Base-by-base conservation (phyloP, 2,888 invertebrate genomes). In the Metopia argyrocephala region DNA sequence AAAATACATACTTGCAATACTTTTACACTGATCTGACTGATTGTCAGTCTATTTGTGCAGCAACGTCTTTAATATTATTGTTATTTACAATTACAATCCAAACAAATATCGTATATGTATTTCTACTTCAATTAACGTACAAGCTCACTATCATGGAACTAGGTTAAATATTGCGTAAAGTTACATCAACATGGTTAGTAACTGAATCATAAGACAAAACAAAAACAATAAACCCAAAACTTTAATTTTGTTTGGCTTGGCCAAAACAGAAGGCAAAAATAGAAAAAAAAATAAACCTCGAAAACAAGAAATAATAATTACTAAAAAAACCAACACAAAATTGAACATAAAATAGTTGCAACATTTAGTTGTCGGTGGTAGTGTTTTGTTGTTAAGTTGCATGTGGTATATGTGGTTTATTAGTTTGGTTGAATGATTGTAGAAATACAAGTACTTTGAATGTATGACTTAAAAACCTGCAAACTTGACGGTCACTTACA, bases 121-220 rank as follows among this genome's bases (percentile, higher is more conserved):
- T 83, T 84, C 79, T 81, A 79, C 84, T 85, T 79, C 84, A 84
- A 78, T 86, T 83, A 82, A 71, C 54, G 79, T 80, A 85, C 87
- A 87, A 87, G 86, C 87, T 87, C 87, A 87, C 86, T 86, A 87
- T 86, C 87, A 87, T 85, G 87, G 86, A 85, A 85, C 85, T 83
- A 76, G 82, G 84, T 84, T 65, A 83, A 78, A 66, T 62, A 31
- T 81, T 81, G 45, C 74, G 70, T 52, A 78, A 78, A 46, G n/a
- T 31, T 18, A 61, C 12, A 69, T 25, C 18, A 31, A 12, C 7
- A 12, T 12, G 7, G 31, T 31, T 31, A 31, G n/a, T 12, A 31
- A 12, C 31, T 31, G 3, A 31, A 31, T 31, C 31, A 31, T 31
- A 27, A 56, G 1, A 27, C 38, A 18, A n/a, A 25, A 56, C 4